Evolutionary conservation across 2,113 vertebrate species (phyloP), one percentile per base, ranked within the genome.

Genomic region (Sinocyclocheilus maitianheensis): DNA sequence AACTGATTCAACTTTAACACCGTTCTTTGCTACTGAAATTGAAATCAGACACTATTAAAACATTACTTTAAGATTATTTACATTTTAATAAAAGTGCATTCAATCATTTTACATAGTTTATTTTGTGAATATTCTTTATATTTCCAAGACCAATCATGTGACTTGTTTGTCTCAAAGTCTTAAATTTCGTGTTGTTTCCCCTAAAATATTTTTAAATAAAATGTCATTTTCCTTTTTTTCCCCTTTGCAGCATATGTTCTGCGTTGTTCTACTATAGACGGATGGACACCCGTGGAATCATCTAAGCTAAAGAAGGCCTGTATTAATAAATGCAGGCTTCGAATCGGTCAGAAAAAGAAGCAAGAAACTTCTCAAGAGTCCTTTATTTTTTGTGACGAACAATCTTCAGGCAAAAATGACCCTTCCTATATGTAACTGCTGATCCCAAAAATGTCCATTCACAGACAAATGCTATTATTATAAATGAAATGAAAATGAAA

Each of bases 301-400:
- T 87, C 90, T 6, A 91, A 91, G 65, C 85, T 91, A 77, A 91
- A 91, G 80, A 91, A 91, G 40, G 90, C 90, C 20, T 90, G 89
- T 40, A 91, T 91, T 79, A 91, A 91, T 75, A 91, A 91, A 69
- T 91, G 90, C 63, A 83, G 89, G 13, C 76, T 89, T 48, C 86
- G 89, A 76, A 90, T 89, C 60, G 85, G 90, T 24, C 88, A 89
- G 80, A 87, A 84, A 77, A 89, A 87, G 81, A 89, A 89, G 48
- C 67, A 85, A 48, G 86, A 84, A 1, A 18, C 82, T 40, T 84
- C 88, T 5, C 86, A 89, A 83, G 86, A 85, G 67, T 60, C 88
- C 4, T 89, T 74, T 83, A 81, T 87, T 62, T 89, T 75, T 78
- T 87, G 82, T 40, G 67, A 84, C 14, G 82, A 84, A 85, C 84